Evolutionary conservation across 2,888 invertebrate species (phyloP), one percentile per base, ranked within the genome.

Genomic region (Cordilura impudica): DNA sequence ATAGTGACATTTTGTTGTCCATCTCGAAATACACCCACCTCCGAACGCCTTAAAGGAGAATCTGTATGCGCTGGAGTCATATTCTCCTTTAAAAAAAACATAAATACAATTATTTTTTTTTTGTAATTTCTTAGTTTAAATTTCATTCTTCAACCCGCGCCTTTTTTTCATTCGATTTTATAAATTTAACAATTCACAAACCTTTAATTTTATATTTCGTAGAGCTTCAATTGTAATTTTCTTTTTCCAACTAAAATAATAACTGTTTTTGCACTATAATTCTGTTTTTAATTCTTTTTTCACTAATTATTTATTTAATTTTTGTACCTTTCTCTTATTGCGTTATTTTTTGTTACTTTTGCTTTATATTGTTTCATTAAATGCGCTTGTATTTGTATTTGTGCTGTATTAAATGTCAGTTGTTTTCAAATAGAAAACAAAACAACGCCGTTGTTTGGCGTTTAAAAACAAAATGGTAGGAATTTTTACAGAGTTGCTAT

Each of bases 31-130:
- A 83, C 81, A 8, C 86, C 85, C 39, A 85, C 84, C 53, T 88
- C 88, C 18, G 88, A 89, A 51, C 88, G 87, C 65, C 88, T 84
- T 77, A 88, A 73, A 14, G 88, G 87, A 75, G 88, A 84, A 82
- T 88, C 88, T 49, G 86, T 85, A 56, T 87, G 86, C 39, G 88
- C 87, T 78, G 88, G 85, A 56, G 88, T 88, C 88, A 88, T 88
- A 75, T 81, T 83, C 79, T 69, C 67, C 75, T 79, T 26, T 21
- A 10, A 26, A 49, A 10, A 60, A 58, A 35, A 23, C 16, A 4
- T 12, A 12, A 12, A 12, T 1, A 2, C 12, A 51, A 49, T 31
- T 10, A 18, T 21, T 31, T 39, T 61, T 29, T 26, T 56, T 18
- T 19, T 49, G 18, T 56, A 69, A 45, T 45, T 31, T 60, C 31